Evolutionary conservation across 1,140 invertebrate species (phyloP).

Genomic region (Eulimnadia texana): DNA sequence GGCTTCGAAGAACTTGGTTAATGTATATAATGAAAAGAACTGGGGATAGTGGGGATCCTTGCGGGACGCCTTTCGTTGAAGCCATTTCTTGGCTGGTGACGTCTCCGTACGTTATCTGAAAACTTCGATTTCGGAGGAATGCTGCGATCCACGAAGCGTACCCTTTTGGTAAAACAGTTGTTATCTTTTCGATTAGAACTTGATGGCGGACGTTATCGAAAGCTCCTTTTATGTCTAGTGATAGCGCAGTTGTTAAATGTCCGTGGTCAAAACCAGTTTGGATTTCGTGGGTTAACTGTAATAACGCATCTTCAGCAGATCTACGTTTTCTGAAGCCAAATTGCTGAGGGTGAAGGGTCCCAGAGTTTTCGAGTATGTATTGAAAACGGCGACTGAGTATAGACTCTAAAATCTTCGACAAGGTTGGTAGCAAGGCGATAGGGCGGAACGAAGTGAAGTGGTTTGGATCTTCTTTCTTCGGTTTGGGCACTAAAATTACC

Average conservation of each 20-base stretch:
- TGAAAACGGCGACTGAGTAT: background rate
- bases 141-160: background rate
- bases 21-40: background rate
- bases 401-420: background rate
- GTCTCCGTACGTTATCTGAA: background rate
- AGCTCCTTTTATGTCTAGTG: background rate
- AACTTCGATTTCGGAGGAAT: background rate
- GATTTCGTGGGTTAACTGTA: background rate
- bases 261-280: background rate
- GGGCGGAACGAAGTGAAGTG: background rate
- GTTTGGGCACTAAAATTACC: background rate
- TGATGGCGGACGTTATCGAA: background rate
- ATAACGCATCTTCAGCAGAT: background rate
- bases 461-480: background rate
- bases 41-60: background rate
- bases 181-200: background rate
- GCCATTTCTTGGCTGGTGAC: background rate
- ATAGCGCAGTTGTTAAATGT: background rate
- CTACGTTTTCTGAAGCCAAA: background rate
- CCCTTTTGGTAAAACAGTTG: background rate
- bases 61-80: background rate
- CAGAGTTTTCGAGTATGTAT: background rate
- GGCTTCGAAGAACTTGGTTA: background rate
- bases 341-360: background rate
- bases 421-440: background rate